Conservation (phyloP, 2,797 vertebrate species). For the Cheirogaleus major region DNA sequence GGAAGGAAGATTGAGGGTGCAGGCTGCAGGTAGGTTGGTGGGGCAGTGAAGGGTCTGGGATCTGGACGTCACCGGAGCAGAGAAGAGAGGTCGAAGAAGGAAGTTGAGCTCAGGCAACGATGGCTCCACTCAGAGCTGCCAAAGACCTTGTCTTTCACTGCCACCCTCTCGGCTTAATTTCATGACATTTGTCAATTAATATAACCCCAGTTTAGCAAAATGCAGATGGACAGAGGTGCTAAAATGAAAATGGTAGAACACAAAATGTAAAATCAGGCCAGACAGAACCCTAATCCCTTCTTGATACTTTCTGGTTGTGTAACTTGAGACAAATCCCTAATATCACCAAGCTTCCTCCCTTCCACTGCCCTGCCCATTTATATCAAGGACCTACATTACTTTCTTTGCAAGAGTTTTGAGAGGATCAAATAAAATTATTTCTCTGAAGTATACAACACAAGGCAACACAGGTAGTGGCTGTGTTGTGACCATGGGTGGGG, state of each 20-base stretch:
- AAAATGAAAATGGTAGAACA: accelerated
- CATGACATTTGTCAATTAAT: neutral
- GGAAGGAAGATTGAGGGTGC: neutral
- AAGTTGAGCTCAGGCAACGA: accelerated
- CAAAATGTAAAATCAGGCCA: too few relatives aligned
- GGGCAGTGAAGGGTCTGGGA: accelerated
- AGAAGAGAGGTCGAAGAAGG: neutral
- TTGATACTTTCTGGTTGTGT: neutral
- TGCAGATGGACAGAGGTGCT: neutral
- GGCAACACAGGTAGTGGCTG: accelerated
- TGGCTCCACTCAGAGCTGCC: neutral
- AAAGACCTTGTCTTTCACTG: neutral
- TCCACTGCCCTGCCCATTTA: neutral
- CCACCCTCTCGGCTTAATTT: too few relatives aligned
- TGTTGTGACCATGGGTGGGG: accelerated
- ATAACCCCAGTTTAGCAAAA: neutral
- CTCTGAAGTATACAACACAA: neutral
- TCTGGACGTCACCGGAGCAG: too few relatives aligned
- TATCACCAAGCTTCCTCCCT: neutral
- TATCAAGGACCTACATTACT: too few relatives aligned
- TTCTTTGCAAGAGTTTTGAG: neutral
- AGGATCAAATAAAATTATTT: neutral
- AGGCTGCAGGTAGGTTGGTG: neutral
- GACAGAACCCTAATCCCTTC: neutral
- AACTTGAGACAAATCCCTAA: neutral